A percentile compares a stretch with the other conserved stretches of the same genome.
These are phyloP conservation scores for Indicator indicator DNA, from an alignment of 2,113 vertebrate species.

Conservation along the genomic window DNA sequence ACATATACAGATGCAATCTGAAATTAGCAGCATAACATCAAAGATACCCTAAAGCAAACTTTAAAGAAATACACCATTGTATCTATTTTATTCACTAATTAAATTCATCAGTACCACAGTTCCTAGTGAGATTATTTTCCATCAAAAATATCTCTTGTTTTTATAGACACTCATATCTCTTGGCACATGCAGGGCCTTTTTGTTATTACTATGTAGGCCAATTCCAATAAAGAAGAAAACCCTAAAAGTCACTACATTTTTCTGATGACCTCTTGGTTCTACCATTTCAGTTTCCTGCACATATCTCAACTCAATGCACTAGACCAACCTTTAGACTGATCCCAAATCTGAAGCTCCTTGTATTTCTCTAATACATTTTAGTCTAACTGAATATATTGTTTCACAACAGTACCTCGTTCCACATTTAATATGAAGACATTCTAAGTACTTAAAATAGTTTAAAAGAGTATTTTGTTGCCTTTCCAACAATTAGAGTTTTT, in stretches of 20 bases:
- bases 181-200: neutral
- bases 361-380: neutral
- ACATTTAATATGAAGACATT: neutral
- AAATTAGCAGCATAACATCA: neutral
- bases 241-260: neutral
- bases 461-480: neutral
- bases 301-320: neutral
- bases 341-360: neutral
- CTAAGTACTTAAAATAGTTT: neutral
- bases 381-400: neutral
- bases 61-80: neutral
- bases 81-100: neutral
- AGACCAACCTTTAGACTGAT: neutral
- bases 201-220: neutral
- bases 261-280: neutral
- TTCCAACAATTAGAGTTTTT: neutral
- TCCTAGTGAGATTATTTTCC: neutral
- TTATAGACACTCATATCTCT: neutral
- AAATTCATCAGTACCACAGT: neutral
- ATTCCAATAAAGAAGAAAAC: neutral
- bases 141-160: neutral
- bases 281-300: neutral
- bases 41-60: neutral
- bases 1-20: neutral
- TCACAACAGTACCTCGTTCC: neutral